Evolutionary conservation across 1,140 invertebrate species (phyloP).

Genomic region (Wasmannia auropunctata): DNA sequence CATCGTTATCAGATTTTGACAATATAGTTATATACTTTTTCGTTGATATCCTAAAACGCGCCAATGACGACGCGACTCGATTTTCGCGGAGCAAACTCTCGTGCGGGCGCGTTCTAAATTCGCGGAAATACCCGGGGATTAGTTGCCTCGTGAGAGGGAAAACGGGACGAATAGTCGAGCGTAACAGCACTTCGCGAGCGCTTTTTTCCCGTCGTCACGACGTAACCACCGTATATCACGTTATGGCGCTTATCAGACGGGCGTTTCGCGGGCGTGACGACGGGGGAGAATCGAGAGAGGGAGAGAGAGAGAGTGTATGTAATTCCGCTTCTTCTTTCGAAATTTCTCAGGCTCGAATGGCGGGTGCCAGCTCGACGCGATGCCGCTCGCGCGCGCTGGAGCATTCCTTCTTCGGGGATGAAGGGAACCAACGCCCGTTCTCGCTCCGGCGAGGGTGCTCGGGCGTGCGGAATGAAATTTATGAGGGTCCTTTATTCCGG

Average conservation of each 20-base stretch:
- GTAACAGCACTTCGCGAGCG: constrained; percentile 51
- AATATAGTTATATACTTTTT: background rate
- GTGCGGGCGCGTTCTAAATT: constrained; percentile 2
- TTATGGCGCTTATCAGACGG: constrained; percentile 61
- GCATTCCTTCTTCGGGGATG: constrained; percentile 69
- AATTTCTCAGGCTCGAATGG: constrained; percentile 60
- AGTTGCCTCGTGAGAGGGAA: constrained; percentile 41
- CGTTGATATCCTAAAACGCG: background rate
- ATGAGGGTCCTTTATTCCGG: constrained; percentile 79
- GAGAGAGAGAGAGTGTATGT: constrained; percentile 33
- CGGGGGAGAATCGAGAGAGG: background rate
- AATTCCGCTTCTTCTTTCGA: constrained; percentile 53
- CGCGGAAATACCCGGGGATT: constrained; percentile 51
- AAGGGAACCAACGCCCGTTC: constrained; percentile 59
- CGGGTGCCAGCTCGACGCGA: constrained; percentile 8
- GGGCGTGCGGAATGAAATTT: constrained; percentile 79
- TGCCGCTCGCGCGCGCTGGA: constrained; percentile 23
- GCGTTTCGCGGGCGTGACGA: constrained; percentile 51
- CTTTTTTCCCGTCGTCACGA: constrained; percentile 56
- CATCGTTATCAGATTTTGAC: background rate
- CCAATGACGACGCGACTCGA: constrained; percentile 16
- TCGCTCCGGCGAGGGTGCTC: constrained; percentile 61
- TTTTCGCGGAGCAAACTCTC: constrained; percentile 20
- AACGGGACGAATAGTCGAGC: constrained; percentile 7
- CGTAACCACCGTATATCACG: constrained; percentile 55